Evolutionary conservation across 1,140 invertebrate genomes (phyloP), one percentile per base, ranked within the genome.

Genomic region (Harlomillsia oculata): DNA sequence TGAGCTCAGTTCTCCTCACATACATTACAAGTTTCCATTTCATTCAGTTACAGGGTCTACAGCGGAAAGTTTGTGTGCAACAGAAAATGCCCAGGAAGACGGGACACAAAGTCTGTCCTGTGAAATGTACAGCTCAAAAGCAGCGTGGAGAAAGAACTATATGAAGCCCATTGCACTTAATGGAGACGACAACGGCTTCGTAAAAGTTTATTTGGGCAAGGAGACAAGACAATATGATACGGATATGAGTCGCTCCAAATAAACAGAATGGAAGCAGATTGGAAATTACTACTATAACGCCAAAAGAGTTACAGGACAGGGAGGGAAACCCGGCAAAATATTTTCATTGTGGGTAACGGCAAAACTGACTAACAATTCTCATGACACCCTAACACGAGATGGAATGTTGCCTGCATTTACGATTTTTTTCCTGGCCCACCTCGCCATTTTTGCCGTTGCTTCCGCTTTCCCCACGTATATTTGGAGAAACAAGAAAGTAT

Each of bases 1-100:
- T 28, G 45, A 48, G 28, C 13, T 48, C 30, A 26, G 23, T 28
- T n/a, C n/a, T n/a, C n/a, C n/a, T n/a, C n/a, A n/a, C n/a, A n/a
- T n/a, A n/a, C n/a, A n/a, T n/a, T 28, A 48, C 36, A 48, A 48
- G 45, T 48, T 48, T 48, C 45, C 45, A 48, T 48, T 48, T 48
- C 45, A 48, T 48, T 14, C 16, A 20, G 2, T 32, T 13, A 2
- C 3, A 18, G 5, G 30, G 18, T 48, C n/a, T 5, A 4, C 13
- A 13, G 25, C 21, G 25, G 28, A 25, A 14, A 8, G 11, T 14
- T n/a, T 45, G 25, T 45, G 11, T n/a, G n/a, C n/a, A n/a, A n/a
- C n/a, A n/a, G n/a, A n/a, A n/a, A n/a, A n/a, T n/a, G n/a, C n/a
- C n/a, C n/a, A n/a, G n/a, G n/a, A n/a, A n/a, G n/a, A n/a, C n/a